Percentiles rank a stretch among this genome's conserved stretches.
Evolutionary conservation across 2,113 vertebrate species (phyloP).

Genomic region (Bubo scandiacus): DNA sequence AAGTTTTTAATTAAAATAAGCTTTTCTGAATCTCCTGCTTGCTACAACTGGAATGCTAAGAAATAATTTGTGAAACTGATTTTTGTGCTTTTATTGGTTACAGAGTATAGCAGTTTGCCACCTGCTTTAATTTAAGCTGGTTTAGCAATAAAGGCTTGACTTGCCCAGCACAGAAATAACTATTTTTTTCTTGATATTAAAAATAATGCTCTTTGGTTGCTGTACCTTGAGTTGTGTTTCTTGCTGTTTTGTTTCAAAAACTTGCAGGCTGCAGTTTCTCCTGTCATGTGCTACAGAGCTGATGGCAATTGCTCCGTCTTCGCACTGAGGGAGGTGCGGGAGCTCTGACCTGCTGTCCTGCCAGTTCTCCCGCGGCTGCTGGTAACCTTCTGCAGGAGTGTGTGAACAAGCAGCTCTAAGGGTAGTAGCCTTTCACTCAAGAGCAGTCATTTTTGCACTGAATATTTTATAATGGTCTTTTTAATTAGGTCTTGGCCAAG

Average conservation of each 20-base stretch:
- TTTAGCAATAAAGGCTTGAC: conserved; percentile 50
- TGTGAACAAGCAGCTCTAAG: background rate
- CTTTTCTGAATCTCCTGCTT: conserved; percentile 71
- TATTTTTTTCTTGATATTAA: conserved; percentile 4
- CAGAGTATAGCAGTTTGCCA: background rate
- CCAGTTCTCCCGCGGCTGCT: background rate
- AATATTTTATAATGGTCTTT: background rate
- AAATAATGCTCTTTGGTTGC: background rate
- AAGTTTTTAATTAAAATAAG: conserved; percentile 80
- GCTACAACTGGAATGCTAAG: conserved; percentile 53
- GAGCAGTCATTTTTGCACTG: background rate
- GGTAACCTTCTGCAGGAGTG: background rate
- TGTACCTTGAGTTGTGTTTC: background rate
- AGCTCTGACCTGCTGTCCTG: background rate
- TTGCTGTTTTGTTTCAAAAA: background rate
- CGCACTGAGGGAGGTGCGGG: background rate
- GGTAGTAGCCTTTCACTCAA: background rate
- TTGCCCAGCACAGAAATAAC: background rate
- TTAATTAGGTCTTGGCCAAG: background rate
- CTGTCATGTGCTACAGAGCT: rapidly evolving
- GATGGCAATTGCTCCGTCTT: background rate
- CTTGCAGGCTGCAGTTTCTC: background rate
- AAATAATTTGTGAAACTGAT: conserved; percentile 11
- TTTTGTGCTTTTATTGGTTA: background rate
- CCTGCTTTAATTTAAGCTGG: conserved; percentile 12